Evolutionary conservation across 2,113 vertebrate genomes (phyloP).

Genomic region (Cynocephalus volans): DNA sequence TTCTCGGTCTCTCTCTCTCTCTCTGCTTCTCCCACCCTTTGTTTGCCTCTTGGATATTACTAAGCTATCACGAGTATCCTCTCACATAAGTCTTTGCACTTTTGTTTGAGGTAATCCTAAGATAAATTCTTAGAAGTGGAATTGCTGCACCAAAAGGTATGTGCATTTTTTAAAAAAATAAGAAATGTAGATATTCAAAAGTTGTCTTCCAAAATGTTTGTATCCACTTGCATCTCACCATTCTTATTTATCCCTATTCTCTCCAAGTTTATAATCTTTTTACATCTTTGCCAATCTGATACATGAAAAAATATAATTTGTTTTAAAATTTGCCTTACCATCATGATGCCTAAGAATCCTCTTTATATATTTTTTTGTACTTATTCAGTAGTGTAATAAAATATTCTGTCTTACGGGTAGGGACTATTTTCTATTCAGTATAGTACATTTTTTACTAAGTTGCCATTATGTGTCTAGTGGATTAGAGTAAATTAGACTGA

Average conservation of each 20-base stretch:
- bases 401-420: not conserved
- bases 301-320: not conserved
- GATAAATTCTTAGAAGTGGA: slow-evolving; percentile 6
- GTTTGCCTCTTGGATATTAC: not conserved
- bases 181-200: not conserved
- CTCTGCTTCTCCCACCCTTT: not conserved
- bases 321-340: slow-evolving; percentile 3
- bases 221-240: not conserved
- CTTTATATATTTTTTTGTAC: not conserved
- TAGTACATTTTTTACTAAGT: slow-evolving; percentile 48
- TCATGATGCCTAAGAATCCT: not conserved
- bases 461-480: slow-evolving; percentile 4
- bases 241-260: not conserved
- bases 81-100: slow-evolving; percentile 7
- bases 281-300: not conserved
- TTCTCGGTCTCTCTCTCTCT: not conserved
- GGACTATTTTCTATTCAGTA: slow-evolving; percentile 40
- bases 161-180: not conserved
- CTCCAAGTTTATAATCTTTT: not conserved
- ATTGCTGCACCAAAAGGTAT: not conserved
- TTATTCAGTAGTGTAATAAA: not conserved
- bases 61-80: not conserved
- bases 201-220: slow-evolving; percentile 24
- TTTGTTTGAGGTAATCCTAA: not conserved
- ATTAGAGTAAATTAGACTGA: not conserved